Evolutionary conservation across 2,113 vertebrate species (phyloP).

Genomic region (Calonectris borealis): DNA sequence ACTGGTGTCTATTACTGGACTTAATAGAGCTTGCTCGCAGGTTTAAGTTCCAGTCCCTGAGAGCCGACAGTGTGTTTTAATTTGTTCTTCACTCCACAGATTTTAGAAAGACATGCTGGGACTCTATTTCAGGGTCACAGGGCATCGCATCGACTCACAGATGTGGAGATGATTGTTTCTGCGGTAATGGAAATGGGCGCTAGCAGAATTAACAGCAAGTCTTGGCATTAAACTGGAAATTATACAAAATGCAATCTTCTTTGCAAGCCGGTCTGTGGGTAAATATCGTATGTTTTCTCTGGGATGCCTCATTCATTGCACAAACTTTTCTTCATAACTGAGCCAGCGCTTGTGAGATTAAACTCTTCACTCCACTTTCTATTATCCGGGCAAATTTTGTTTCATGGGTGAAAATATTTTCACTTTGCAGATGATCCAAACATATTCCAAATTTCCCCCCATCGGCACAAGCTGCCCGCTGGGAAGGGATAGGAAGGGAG

Average conservation of each 20-base stretch:
- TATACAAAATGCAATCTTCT: neutral
- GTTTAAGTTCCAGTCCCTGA: constrained; percentile 22
- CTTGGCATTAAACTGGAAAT: neutral
- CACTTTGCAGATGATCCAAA: neutral
- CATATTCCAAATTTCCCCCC: neutral
- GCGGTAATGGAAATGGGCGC: neutral
- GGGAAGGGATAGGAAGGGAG: neutral
- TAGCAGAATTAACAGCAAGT: neutral
- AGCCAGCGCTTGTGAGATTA: neutral
- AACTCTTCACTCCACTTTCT: neutral
- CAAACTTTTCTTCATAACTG: neutral
- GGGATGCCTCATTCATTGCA: neutral
- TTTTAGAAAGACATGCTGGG: neutral
- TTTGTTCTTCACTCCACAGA: constrained; percentile 12
- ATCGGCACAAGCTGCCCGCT: neutral
- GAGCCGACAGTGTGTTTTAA: constrained; percentile 14
- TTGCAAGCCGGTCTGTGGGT: neutral
- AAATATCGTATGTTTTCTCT: neutral
- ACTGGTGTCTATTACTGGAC: constrained; percentile 34
- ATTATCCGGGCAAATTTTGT: neutral
- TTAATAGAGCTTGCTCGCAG: constrained; percentile 52
- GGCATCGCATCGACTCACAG: neutral
- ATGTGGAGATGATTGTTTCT: neutral
- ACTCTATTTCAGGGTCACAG: constrained; percentile 12
- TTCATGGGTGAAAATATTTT: neutral